Evolutionary conservation across 2,113 vertebrate genomes (phyloP).

Genomic region (Orthonyx spaldingii): DNA sequence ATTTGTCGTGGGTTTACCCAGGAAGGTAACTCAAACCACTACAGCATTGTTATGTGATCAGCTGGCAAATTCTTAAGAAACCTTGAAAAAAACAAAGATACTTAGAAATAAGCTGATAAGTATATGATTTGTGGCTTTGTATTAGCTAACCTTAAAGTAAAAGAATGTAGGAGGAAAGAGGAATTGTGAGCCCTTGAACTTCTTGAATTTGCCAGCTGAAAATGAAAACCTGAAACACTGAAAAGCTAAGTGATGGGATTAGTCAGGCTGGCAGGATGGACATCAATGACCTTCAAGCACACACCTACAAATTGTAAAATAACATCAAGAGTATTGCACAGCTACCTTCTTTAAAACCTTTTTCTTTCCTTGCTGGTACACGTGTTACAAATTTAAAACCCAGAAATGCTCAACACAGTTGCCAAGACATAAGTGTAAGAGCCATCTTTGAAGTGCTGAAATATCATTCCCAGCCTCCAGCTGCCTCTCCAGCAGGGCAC

Average conservation of each 20-base stretch:
- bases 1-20: no score
- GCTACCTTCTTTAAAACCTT: not conserved
- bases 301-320: not conserved
- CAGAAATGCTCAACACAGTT: not conserved
- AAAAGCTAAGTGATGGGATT: not conserved
- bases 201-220: not conserved
- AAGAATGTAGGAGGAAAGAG: not conserved
- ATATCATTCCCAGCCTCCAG: not conserved
- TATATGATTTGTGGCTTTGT: not conserved
- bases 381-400: not conserved
- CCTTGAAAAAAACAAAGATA: not conserved
- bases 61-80: not conserved
- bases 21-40: no score
- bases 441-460: not conserved
- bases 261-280: not conserved
- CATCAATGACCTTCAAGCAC: not conserved
- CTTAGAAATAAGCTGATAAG: not conserved
- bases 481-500: not conserved
- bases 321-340: not conserved
- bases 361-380: not conserved
- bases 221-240: not conserved
- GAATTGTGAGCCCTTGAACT: not conserved
- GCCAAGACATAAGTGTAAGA: not conserved
- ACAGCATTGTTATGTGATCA: no score
- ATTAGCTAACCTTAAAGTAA: not conserved